Base-by-base conservation (phyloP, 1,140 invertebrate species). In the Bradynema listronoti region DNA sequence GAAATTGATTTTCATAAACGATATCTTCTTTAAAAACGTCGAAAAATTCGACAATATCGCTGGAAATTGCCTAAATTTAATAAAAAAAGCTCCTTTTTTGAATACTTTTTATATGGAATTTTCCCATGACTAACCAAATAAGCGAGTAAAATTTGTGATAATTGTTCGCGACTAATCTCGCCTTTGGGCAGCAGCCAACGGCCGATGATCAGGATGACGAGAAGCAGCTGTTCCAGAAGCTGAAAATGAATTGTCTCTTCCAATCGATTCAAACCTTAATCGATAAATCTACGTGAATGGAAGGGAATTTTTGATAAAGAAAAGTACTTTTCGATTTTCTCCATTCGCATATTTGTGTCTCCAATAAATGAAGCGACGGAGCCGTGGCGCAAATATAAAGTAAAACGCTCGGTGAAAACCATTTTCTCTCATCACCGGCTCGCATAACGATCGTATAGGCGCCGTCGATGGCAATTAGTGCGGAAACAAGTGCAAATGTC, bases 21-120 rank as follows among this genome's bases (percentile, higher is more conserved):
- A 56, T 42, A 27, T 57, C 30, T 42, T 75, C 77, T 36, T 77
- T 83, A 80, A 93, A 92, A 0, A 90, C 90, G 77, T 93, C 90
- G 78, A 92, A 92, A 78, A 94, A 92, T 79, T 94, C 90, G 29
- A 93, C 90, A 56, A 94, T 94, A 77, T 94, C 91, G 0, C 89
- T 90, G 0, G 90, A 90, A 22, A 77, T 78, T 1, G 72, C 73
- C 71, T 73, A 36, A 45, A 70, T 54, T 11, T 41, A 6, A 50
- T n/a, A n/a, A n/a, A n/a, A n/a, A n/a, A n/a, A n/a, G n/a, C n/a
- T n/a, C n/a, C n/a, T n/a, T n/a, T n/a, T n/a, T n/a, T n/a, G n/a
- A n/a, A n/a, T n/a, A n/a, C n/a, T n/a, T n/a, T n/a, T n/a, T n/a
- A 39, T 11, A 4, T 4, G 1, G 7, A n/a, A 6, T 46, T 49